Evolutionary conservation across 1,140 invertebrate genomes (phyloP).

Genomic region (Drosophila rufa): DNA sequence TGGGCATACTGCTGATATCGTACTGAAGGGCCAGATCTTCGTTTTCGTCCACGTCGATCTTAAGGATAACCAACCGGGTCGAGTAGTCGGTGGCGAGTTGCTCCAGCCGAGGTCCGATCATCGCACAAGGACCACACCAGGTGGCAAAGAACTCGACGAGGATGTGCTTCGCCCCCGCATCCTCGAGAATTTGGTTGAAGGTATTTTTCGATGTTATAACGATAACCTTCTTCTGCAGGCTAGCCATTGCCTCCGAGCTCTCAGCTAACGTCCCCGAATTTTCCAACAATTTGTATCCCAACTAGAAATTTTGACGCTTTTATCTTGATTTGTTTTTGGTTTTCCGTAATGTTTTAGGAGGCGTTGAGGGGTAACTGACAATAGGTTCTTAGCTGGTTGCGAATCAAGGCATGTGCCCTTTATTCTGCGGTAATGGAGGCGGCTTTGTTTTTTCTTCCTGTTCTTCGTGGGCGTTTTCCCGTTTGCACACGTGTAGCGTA

Average conservation of each 20-base stretch:
- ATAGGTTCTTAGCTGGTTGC: constrained; percentile 29
- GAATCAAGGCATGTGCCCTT: constrained; percentile 4
- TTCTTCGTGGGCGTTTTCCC: constrained; percentile 8
- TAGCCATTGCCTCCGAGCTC: constrained; percentile 37
- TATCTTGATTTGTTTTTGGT: not conserved
- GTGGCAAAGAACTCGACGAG: constrained; percentile 90
- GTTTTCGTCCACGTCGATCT: constrained; percentile 96
- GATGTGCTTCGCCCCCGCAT: constrained; percentile 92
- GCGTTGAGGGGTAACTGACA: constrained; percentile 14
- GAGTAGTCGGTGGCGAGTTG: constrained; percentile 87
- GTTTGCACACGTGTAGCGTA: not conserved
- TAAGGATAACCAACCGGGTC: constrained; percentile 84
- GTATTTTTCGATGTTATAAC: constrained; percentile 87
- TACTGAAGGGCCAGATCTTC: constrained; percentile 93
- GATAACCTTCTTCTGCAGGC: constrained; percentile 50
- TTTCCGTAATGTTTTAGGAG: not conserved
- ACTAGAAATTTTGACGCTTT: constrained; percentile 12
- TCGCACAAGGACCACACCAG: constrained; percentile 97
- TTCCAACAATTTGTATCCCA: not conserved
- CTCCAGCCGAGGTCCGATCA: constrained; percentile 93
- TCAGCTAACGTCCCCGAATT: constrained; percentile 12
- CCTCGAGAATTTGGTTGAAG: constrained; percentile 89
- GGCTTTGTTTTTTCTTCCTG: not conserved
- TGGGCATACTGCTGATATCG: constrained; percentile 95
- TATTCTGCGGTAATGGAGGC: constrained; percentile 25